Percentiles rank a stretch among this genome's conserved stretches.
Conservation (phyloP, 2,113 vertebrate species). For the Panthera leo region DNA sequence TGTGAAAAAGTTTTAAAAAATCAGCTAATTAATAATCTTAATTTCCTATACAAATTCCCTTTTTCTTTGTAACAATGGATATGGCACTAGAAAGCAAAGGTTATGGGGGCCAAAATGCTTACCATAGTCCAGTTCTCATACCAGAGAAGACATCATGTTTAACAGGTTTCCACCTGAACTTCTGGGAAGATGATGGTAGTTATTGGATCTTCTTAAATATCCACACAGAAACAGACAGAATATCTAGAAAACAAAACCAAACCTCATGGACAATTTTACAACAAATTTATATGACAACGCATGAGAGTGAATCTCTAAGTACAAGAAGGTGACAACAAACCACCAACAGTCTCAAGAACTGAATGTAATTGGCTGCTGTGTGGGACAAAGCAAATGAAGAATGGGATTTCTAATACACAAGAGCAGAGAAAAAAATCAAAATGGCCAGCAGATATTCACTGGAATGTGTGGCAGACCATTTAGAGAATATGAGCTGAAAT, state of each 20-base stretch:
- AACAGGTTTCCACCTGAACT: neutral
- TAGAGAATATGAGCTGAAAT: neutral
- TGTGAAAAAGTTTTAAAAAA: neutral
- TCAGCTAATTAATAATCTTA: neutral
- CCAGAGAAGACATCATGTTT: neutral
- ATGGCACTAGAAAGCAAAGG: neutral
- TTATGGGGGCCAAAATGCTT: neutral
- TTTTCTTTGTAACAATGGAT: neutral
- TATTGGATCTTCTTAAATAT: neutral
- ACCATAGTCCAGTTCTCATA: neutral
- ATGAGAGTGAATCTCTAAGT: neutral
- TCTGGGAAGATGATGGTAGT: neutral
- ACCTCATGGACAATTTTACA: neutral
- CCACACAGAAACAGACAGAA: neutral
- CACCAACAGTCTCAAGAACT: neutral
- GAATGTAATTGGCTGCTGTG: neutral
- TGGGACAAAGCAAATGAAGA: neutral
- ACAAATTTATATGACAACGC: neutral
- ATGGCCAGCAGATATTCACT: neutral
- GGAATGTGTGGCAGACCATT: neutral
- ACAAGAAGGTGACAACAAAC: neutral
- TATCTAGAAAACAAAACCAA: neutral
- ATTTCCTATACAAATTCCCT: neutral
- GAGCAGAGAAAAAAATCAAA: neutral
- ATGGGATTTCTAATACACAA: neutral